Percentiles rank a stretch among this genome's conserved stretches.
Conservation (phyloP, 2,113 vertebrate species). For the Balaenoptera acutorostrata region DNA sequence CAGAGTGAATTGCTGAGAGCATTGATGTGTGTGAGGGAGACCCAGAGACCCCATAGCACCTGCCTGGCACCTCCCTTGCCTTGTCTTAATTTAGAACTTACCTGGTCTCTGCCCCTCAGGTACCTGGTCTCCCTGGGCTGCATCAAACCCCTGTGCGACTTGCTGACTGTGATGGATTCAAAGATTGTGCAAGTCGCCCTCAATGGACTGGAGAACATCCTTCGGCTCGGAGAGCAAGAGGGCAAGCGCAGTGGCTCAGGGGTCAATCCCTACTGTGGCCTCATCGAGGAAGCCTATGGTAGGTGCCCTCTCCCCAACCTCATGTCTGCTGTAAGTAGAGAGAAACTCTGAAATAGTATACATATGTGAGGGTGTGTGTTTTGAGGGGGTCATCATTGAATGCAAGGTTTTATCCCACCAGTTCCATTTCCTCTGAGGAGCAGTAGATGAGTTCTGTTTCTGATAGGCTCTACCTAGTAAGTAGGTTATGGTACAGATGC, state of each 20-base stretch:
- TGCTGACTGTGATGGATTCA: constrained; percentile 98
- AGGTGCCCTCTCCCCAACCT: not conserved
- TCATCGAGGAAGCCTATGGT: constrained; percentile 98
- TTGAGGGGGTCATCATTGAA: not conserved
- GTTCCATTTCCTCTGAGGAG: not conserved
- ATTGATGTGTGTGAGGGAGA: not conserved
- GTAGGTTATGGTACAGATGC: not conserved
- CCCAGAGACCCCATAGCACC: not conserved
- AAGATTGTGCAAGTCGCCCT: constrained; percentile 98
- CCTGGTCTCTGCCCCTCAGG: constrained; percentile 73
- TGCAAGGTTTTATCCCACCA: not conserved
- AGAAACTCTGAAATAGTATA: not conserved
- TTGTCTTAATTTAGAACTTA: not conserved
- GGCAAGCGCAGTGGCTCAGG: constrained; percentile 91
- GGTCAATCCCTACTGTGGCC: constrained; percentile 95
- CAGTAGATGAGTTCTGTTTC: not conserved
- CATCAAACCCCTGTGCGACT: constrained; percentile 96
- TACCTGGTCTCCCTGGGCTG: constrained; percentile 96
- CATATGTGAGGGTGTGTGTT: not conserved
- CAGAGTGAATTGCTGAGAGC: not conserved
- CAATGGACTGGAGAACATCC: constrained; percentile 96
- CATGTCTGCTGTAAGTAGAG: not conserved
- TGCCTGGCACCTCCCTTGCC: not conserved
- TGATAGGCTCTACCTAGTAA: not conserved
- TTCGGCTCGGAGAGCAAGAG: constrained; percentile 95